A percentile compares a stretch with the other conserved stretches of the same genome.
Evolutionary conservation across 1,140 invertebrate genomes (phyloP).

Genomic region (Forficula auricularia): DNA sequence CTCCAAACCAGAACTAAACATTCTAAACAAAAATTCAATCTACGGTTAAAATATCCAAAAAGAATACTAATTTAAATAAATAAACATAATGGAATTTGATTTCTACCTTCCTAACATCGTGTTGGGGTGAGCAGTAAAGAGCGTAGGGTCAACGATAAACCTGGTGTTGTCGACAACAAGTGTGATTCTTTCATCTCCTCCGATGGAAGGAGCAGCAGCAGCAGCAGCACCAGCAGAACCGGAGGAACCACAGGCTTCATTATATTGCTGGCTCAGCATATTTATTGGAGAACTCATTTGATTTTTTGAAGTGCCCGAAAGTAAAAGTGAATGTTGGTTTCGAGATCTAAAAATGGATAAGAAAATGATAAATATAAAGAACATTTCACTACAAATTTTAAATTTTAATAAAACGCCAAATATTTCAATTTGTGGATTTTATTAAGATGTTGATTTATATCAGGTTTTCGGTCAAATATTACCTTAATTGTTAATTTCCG

Average conservation of each 20-base stretch:
- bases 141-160: constrained; percentile 75
- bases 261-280: constrained; percentile 18
- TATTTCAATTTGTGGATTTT: too few species aligned
- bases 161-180: constrained; percentile 86
- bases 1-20: constrained; percentile 90
- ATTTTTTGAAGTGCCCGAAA: constrained; percentile 1
- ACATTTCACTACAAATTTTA: too few species aligned
- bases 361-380: too few species aligned
- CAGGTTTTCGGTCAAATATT: too few species aligned
- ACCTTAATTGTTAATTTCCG: too few species aligned
- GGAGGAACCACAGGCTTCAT: constrained; percentile 15
- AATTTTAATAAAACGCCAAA: too few species aligned
- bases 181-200: constrained; percentile 61
- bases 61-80: constrained; percentile 7
- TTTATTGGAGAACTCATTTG: constrained; percentile 6
- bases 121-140: constrained; percentile 81
- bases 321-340: constrained; percentile 8
- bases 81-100: neutral
- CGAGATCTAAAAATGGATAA: constrained; percentile 16
- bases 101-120: constrained; percentile 71
- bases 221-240: constrained; percentile 23
- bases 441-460: too few species aligned
- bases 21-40: constrained; percentile 35
- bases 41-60: too few species aligned
- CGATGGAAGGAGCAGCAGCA: constrained; percentile 23